Evolutionary conservation across 2,888 invertebrate genomes (phyloP), one percentile per base, ranked within the genome.

Genomic region (Dinocampus coccinellae): DNA sequence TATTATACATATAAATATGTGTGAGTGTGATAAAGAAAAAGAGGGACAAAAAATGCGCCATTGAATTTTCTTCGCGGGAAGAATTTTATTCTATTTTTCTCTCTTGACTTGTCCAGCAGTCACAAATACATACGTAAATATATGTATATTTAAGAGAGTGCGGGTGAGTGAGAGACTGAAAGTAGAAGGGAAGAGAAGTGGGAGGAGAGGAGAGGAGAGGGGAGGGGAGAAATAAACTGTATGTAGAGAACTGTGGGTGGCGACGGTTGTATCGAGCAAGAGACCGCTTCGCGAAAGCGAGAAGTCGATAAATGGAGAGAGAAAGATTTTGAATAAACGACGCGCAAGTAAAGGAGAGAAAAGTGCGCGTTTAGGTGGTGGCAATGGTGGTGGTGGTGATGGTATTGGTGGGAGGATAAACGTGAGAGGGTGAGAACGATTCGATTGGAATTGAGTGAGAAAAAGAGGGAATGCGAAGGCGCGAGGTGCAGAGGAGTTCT

Each of bases 401-500:
- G n/a, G 42, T 55, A 36, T 13, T 58, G 34, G 69, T 64, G 55
- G 62, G 72, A 47, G 72, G 26, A 47, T 47, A 36, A 26, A 55
- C 26, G n/a, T n/a, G n/a, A n/a, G n/a, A 58, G 68, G 34, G 63
- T 63, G 73, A 36, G 63, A 20, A 55, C 47, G 55, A 57, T 55
- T 47, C 34, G 69, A 71, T 65, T 47, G 66, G 58, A 22, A 55
- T 66, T 42, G 60, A 53, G 64, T 34, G 22, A 9, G 58, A 61
- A 53, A 33, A 47, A 70, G 70, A 70, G 6, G 16, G 34, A 29
- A 58, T 26, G 73, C 77, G 78, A 79, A 76, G 80, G 80, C 79
- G 80, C 80, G 82, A 82, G 83, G 83, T 80, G 83, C 81, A 81
- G 83, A 81, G 83, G 83, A 84, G 84, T 53, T 75, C 76, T 84